A percentile compares a stretch with the other conserved stretches of the same genome.
Evolutionary conservation across 2,113 vertebrate genomes (phyloP).

Genomic region (Reinhardtius hippoglossoides): DNA sequence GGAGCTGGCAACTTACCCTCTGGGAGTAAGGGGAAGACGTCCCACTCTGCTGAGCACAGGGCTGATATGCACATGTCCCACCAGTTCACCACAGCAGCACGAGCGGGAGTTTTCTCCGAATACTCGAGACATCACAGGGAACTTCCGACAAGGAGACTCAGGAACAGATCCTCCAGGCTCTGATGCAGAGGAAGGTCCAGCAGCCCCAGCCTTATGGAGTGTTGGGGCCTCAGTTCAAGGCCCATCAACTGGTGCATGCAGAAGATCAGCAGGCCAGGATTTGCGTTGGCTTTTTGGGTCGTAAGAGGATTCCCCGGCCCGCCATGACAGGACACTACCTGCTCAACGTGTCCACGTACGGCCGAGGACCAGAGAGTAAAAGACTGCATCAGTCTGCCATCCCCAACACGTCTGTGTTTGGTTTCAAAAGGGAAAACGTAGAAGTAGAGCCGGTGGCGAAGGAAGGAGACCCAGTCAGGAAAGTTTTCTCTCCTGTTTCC

Average conservation of each 20-base stretch:
- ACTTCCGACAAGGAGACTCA: slow-evolving; percentile 86
- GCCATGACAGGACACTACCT: slow-evolving; percentile 98
- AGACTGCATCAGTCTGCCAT: slow-evolving; percentile 79
- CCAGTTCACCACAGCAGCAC: slow-evolving; percentile 58
- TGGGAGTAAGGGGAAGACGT: slow-evolving; percentile 57
- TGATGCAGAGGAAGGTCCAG: slow-evolving; percentile 85
- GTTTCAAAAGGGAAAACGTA: slow-evolving; percentile 74
- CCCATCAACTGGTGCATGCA: slow-evolving; percentile 76
- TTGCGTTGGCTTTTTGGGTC: slow-evolving; percentile 87
- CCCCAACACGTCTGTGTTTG: slow-evolving; percentile 71
- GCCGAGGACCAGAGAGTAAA: slow-evolving; percentile 90
- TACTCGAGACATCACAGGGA: slow-evolving; percentile 77
- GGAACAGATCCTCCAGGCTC: slow-evolving; percentile 90
- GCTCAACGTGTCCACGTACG: slow-evolving; percentile 96
- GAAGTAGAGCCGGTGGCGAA: slow-evolving; percentile 68
- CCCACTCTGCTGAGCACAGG: slow-evolving; percentile 64
- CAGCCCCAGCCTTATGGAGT: slow-evolving; percentile 77
- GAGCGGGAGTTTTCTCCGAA: slow-evolving; percentile 73
- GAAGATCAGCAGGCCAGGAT: slow-evolving; percentile 82
- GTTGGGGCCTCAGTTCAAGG: slow-evolving; percentile 72
- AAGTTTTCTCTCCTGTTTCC: slow-evolving; percentile 36
- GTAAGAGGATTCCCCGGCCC: slow-evolving; percentile 88
- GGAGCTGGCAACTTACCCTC: slow-evolving; percentile 60
- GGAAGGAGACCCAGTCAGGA: slow-evolving; percentile 51
- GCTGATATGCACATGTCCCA: slow-evolving; percentile 66